These are phyloP conservation scores for Hetaerina titia DNA, from an alignment of 2,888 invertebrate genomes.

Conservation along the genomic window DNA sequence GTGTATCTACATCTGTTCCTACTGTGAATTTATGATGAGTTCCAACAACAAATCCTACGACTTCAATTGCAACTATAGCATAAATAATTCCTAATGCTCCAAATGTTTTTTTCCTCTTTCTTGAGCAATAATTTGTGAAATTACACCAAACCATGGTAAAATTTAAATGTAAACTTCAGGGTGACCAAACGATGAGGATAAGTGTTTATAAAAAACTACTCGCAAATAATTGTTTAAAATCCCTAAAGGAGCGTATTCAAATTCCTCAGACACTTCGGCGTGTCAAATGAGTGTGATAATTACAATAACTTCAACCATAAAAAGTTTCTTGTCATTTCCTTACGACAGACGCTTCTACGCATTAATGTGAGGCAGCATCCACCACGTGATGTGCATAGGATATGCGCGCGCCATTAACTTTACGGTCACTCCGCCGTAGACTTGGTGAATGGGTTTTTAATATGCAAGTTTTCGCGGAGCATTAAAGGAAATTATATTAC, in stretches of 20 bases:
- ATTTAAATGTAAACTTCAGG: constrained; percentile 93
- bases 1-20: constrained; percentile 90
- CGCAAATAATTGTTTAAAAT: too few relatives aligned
- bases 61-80: constrained; percentile 90
- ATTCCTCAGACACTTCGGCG: neutral
- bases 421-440: neutral
- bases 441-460: neutral
- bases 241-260: too few relatives aligned
- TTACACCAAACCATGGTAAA: constrained; percentile 90
- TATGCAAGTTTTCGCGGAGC: neutral
- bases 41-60: constrained; percentile 91
- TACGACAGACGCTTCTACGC: neutral
- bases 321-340: neutral
- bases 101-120: constrained; percentile 88
- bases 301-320: neutral
- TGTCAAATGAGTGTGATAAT: too few relatives aligned
- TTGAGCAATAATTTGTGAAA: constrained; percentile 88
- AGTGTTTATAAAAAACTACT: constrained; percentile 85
- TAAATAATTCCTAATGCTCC: constrained; percentile 88
- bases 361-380: neutral
- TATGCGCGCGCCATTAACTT: neutral
- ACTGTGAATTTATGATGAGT: constrained; percentile 92
- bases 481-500: neutral
- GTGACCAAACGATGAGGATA: constrained; percentile 94
- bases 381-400: neutral